Conservation (phyloP, 2,113 vertebrate species). For the Lathamus discolor region DNA sequence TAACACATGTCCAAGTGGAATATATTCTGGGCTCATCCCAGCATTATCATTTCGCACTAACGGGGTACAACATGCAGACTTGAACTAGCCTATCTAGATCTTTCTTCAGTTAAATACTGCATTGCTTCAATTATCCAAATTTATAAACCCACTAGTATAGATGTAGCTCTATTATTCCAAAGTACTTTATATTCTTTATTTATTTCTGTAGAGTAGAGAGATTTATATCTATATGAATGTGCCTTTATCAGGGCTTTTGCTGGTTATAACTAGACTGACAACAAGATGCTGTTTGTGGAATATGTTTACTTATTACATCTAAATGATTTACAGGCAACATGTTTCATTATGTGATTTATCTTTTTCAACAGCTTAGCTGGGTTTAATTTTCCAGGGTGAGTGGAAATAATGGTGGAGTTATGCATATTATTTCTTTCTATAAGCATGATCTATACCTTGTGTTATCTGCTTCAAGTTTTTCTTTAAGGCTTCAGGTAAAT, state of each 20-base stretch:
- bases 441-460: not conserved
- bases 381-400: not conserved
- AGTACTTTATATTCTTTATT: not conserved
- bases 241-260: not conserved
- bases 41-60: not conserved
- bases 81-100: not conserved
- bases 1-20: not conserved
- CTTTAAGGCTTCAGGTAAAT: not conserved
- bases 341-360: not conserved
- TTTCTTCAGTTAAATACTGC: not conserved
- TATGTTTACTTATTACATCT: not conserved
- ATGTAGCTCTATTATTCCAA: not conserved
- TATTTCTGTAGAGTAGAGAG: not conserved
- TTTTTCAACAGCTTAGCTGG: not conserved
- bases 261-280: not conserved
- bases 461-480: not conserved
- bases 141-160: not conserved
- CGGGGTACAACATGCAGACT: not conserved
- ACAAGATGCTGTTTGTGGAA: not conserved
- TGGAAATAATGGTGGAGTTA: not conserved
- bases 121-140: not conserved
- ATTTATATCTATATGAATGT: not conserved
- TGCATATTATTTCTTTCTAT: not conserved
- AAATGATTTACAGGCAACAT: not conserved
- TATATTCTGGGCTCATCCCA: not conserved